Conservation (phyloP, 1,140 invertebrate species). For the Ctenoplectra terminalis region DNA sequence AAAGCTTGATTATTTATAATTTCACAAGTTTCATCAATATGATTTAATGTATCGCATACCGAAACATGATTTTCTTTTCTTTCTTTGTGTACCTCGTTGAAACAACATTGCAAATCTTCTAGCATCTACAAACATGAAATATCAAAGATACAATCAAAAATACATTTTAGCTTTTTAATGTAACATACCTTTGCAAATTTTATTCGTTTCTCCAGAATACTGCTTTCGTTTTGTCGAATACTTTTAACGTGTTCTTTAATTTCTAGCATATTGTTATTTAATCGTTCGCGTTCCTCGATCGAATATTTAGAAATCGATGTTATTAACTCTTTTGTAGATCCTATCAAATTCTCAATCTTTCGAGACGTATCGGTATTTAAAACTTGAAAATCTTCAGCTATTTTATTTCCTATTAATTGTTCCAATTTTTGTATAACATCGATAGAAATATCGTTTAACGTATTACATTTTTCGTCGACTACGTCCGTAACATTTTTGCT, state of each 20-base stretch:
- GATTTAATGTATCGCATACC: slow-evolving; percentile 61
- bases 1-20: slow-evolving; percentile 57
- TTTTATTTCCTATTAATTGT: slow-evolving; percentile 70
- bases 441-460: slow-evolving; percentile 62
- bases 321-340: slow-evolving; percentile 59
- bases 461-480: slow-evolving; percentile 64
- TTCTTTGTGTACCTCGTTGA: slow-evolving; percentile 60
- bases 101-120: slow-evolving; percentile 65
- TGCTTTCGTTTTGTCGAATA: slow-evolving; percentile 59
- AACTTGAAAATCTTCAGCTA: slow-evolving; percentile 71
- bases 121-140: slow-evolving; percentile 65
- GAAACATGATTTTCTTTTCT: slow-evolving; percentile 57
- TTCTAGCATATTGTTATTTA: slow-evolving; percentile 63
- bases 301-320: slow-evolving; percentile 59
- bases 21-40: slow-evolving; percentile 57
- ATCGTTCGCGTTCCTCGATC: slow-evolving; percentile 62
- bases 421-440: slow-evolving; percentile 70
- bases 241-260: slow-evolving; percentile 64
- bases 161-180: not conserved
- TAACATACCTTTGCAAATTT: slow-evolving; percentile 63
- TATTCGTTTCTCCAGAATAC: slow-evolving; percentile 57
- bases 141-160: slow-evolving; percentile 27
- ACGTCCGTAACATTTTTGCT: slow-evolving; percentile 58
- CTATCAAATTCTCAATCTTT: slow-evolving; percentile 70
- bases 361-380: slow-evolving; percentile 61